Evolutionary conservation across 2,113 vertebrate species (phyloP).

Genomic region (Catharus fuscescens): DNA sequence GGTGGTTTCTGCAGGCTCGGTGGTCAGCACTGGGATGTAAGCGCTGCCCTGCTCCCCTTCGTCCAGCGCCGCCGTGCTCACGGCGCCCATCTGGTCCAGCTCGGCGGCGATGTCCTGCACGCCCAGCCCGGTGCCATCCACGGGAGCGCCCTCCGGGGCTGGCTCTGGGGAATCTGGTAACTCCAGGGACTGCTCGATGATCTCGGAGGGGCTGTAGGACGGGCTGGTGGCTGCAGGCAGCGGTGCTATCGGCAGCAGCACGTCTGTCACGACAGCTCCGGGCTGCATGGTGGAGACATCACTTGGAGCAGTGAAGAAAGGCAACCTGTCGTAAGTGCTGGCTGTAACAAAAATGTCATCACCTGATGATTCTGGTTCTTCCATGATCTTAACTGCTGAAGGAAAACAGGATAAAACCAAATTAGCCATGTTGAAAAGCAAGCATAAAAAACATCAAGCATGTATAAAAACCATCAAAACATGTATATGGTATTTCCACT

Average conservation of each 20-base stretch:
- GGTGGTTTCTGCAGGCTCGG: slow-evolving; percentile 47
- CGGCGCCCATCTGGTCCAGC: background rate
- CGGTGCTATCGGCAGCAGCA: background rate
- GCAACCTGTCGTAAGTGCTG: background rate
- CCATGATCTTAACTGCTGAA: slow-evolving; percentile 57
- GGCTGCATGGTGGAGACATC: background rate
- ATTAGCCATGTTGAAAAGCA: background rate
- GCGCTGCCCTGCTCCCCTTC: slow-evolving; percentile 66
- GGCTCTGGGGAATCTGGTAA: background rate
- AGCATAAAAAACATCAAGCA: background rate
- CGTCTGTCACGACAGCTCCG: background rate
- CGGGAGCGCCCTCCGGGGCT: background rate
- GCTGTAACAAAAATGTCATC: background rate
- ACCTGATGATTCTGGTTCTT: slow-evolving; percentile 54
- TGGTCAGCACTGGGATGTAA: background rate
- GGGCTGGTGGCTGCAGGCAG: background rate
- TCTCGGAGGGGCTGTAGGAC: background rate
- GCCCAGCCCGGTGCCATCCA: background rate
- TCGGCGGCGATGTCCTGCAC: slow-evolving; percentile 55
- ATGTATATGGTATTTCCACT: background rate
- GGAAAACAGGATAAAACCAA: background rate
- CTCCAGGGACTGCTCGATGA: slow-evolving; percentile 1
- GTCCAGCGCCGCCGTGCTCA: slow-evolving; percentile 36
- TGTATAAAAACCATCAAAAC: background rate
- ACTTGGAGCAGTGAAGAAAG: slow-evolving; percentile 11